Evolutionary conservation across 2,797 vertebrate genomes (phyloP).

Genomic region (Alectoris magna): DNA sequence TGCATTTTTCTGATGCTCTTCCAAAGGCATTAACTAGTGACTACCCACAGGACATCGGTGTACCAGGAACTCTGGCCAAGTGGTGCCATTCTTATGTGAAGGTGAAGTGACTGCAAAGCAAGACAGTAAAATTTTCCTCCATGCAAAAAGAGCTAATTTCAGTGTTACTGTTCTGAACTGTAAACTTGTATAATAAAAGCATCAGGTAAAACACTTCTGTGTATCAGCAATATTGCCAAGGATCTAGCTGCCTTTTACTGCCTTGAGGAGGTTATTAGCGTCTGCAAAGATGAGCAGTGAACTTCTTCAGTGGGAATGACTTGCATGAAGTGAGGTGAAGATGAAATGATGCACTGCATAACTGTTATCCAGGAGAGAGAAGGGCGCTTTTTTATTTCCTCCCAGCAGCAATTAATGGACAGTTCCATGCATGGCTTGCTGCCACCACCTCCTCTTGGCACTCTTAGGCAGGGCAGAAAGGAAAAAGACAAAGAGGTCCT

Average conservation of each 20-base stretch:
- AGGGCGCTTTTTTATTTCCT: not conserved
- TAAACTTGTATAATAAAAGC: not conserved
- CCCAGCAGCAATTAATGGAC: not conserved
- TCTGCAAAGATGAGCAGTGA: not conserved
- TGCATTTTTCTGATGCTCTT: not conserved
- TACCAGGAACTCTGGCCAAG: not conserved
- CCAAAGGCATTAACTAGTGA: not conserved
- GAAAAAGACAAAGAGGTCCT: not conserved
- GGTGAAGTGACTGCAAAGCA: not conserved
- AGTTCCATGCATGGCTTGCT: not conserved
- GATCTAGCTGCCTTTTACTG: not conserved
- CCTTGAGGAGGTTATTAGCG: not conserved
- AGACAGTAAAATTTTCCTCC: not conserved
- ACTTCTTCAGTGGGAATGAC: not conserved
- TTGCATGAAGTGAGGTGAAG: not conserved
- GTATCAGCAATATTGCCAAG: not conserved
- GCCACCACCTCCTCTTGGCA: not conserved
- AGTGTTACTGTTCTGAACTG: not conserved
- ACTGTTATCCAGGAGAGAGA: not conserved
- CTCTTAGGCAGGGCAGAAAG: not conserved
- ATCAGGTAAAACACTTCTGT: not conserved
- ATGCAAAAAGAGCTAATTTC: not conserved
- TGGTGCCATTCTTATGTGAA: not conserved
- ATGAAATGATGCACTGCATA: not conserved
- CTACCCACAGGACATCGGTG: not conserved